A percentile compares a stretch with the other conserved stretches of the same genome.
phyloP scores from a whole-genome alignment of 2,888 invertebrate genomes.

The Ceraclea dissimilis region DNA sequence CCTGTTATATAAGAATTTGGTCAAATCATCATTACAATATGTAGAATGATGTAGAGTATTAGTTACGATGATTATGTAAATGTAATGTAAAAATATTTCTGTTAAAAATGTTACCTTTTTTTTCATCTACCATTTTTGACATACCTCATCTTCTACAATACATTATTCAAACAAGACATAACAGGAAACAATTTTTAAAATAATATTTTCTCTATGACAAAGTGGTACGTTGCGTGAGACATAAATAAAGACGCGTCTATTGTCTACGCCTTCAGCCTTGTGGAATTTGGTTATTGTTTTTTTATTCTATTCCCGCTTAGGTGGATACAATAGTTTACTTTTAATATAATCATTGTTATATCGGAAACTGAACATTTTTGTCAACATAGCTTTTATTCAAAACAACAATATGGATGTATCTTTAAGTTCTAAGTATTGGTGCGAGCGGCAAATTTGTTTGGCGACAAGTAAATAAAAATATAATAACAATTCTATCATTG shows the following conservation, averaged over 20 bases:
- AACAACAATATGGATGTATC: no score
- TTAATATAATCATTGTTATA: neutral
- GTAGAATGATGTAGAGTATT: no score
- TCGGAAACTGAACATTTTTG: constrained; percentile 1
- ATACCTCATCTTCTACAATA: neutral
- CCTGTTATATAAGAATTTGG: no score
- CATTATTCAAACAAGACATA: neutral
- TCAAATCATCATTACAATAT: no score
- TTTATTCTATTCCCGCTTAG: neutral
- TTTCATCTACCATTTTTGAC: neutral
- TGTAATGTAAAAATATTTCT: no score
- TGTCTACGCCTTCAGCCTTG: neutral
- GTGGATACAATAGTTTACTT: neutral
- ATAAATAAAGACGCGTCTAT: neutral
- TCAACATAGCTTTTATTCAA: no score
- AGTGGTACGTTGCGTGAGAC: neutral
- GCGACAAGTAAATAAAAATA: neutral
- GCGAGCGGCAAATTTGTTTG: neutral
- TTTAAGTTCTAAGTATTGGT: neutral
- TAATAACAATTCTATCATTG: no score
- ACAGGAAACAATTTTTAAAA: neutral
- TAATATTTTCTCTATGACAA: neutral
- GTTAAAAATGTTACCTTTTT: no score
- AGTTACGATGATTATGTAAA: no score
- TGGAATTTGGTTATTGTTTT: neutral